Percentiles rank a stretch among this genome's conserved stretches.
These are phyloP conservation scores for Dichetophora obliterata DNA, from an alignment of 2,888 invertebrate genomes.

Conservation along the genomic window DNA sequence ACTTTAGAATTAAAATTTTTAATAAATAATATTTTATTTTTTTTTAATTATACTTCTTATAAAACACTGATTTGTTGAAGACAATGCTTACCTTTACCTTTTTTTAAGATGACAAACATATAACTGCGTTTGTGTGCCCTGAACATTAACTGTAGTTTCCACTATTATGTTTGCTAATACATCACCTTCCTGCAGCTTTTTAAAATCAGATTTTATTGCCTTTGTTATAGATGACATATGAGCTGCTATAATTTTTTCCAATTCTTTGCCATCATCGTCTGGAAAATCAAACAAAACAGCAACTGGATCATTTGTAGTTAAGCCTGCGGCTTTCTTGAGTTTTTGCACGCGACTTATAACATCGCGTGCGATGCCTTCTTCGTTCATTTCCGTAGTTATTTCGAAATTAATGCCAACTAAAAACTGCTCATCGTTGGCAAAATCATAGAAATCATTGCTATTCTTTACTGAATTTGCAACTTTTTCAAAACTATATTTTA, in stretches of 20 bases:
- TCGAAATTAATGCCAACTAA: conserved; percentile 5
- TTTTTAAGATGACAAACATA: background rate
- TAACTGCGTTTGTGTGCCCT: background rate
- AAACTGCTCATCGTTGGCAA: conserved; percentile 77
- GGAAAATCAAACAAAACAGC: conserved; percentile 76
- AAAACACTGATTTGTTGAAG: background rate
- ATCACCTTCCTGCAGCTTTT: background rate
- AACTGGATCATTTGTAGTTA: conserved; percentile 89
- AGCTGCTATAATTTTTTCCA: background rate
- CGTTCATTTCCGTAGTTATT: conserved; percentile 66
- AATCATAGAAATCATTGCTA: conserved; percentile 77
- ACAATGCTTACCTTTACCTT: background rate
- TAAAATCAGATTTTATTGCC: conserved; percentile 3
- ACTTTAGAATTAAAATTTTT: background rate
- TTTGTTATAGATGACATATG: background rate
- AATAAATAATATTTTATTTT: background rate
- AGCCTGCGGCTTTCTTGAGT: conserved; percentile 88
- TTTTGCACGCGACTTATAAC: conserved; percentile 93
- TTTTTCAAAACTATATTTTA: background rate
- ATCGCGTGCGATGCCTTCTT: conserved; percentile 93
- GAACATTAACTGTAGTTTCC: background rate
- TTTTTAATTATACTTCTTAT: background rate
- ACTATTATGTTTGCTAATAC: background rate
- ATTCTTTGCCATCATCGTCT: background rate
- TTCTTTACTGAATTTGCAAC: conserved; percentile 50